These are phyloP conservation scores for Dicyrtoma fusca DNA, from an alignment of 2,888 invertebrate genomes.

Conservation along the genomic window DNA sequence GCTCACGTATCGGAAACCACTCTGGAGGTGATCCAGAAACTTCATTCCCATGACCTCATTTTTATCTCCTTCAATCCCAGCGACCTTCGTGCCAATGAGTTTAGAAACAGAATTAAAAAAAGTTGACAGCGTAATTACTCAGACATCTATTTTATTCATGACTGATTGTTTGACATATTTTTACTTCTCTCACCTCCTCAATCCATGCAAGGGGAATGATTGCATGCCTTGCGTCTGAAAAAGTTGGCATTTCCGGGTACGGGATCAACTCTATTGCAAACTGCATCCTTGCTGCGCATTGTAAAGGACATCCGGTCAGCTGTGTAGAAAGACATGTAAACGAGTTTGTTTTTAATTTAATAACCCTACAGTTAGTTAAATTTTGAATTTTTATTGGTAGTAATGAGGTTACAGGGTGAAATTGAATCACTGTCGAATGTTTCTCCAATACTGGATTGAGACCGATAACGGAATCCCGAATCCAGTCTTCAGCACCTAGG, in stretches of 20 bases:
- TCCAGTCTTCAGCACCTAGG: conserved; percentile 3
- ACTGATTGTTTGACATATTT: no score
- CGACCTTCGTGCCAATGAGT: no score
- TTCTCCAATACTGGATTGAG: conserved; percentile 22
- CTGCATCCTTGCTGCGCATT: conserved; percentile 38
- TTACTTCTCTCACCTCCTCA: conserved; percentile 32
- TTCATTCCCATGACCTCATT: not conserved
- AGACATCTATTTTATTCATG: no score
- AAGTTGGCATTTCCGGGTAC: conserved; percentile 43
- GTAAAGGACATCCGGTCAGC: conserved; percentile 42
- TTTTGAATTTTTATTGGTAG: not conserved
- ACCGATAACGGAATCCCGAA: not conserved
- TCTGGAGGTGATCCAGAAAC: not conserved
- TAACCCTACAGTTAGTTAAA: no score
- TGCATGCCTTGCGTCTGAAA: conserved; percentile 31
- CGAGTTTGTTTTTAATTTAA: no score
- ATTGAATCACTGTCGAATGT: conserved; percentile 16
- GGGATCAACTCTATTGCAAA: conserved; percentile 42
- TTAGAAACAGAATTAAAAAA: not conserved
- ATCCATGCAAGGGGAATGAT: conserved; percentile 43
- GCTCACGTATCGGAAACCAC: conserved; percentile 11
- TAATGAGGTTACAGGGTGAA: conserved; percentile 14
- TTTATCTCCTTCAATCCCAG: not conserved
- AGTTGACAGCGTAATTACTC: no score
- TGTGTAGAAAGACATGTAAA: conserved; percentile 5